Conservation (phyloP, 2,797 vertebrate species). For the Martes flavigula region DNA sequence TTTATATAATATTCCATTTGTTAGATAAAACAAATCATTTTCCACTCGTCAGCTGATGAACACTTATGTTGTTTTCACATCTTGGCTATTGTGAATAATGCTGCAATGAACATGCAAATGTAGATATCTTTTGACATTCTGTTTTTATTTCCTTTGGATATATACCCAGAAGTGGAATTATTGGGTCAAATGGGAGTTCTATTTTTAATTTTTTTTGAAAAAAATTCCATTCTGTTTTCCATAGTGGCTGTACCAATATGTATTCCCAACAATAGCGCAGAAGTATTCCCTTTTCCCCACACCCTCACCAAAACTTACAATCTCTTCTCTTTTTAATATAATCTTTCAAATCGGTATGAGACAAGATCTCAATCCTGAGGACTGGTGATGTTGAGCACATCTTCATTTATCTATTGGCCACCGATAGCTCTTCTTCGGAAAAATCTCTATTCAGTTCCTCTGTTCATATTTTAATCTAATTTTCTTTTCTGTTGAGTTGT, state of each 20-base stretch:
- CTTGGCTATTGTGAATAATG: too few relatives aligned
- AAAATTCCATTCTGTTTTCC: neutral
- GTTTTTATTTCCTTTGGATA: neutral
- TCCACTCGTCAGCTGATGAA: neutral
- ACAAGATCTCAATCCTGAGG: neutral
- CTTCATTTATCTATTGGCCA: neutral
- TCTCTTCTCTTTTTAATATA: neutral
- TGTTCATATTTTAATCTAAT: neutral
- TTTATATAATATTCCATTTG: neutral
- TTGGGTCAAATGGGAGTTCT: neutral
- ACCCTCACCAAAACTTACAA: neutral
- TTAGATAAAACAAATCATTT: neutral
- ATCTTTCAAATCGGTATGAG: neutral
- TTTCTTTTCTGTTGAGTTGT: neutral
- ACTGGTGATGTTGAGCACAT: neutral
- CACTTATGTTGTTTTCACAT: neutral
- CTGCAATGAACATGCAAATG: too few relatives aligned
- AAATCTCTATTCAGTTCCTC: neutral
- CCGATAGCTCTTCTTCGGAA: neutral
- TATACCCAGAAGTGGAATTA: neutral
- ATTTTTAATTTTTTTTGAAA: neutral
- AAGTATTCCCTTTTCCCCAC: neutral
- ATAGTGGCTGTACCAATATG: neutral
- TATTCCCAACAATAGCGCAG: neutral
- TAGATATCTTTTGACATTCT: neutral